These are phyloP conservation scores for Chymomyza amoena DNA, from an alignment of 2,888 invertebrate species.

Conservation along the genomic window DNA sequence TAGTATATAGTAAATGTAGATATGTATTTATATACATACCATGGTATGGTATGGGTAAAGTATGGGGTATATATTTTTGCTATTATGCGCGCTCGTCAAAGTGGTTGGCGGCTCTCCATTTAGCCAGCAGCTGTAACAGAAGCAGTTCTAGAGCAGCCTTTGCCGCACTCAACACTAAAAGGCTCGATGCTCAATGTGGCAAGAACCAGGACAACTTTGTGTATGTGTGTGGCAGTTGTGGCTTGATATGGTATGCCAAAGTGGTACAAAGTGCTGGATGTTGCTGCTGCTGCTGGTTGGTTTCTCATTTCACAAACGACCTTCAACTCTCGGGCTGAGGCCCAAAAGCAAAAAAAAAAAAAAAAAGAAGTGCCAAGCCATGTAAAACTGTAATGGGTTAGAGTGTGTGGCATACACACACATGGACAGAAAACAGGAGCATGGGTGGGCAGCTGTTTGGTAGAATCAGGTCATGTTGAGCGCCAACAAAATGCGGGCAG, in stretches of 20 bases:
- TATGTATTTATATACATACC: not conserved
- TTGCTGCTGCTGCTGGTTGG: slow-evolving; percentile 19
- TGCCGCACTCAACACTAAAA: slow-evolving; percentile 4
- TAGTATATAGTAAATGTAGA: not conserved
- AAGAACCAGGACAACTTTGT: slow-evolving; percentile 7
- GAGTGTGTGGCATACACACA: not conserved
- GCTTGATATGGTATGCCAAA: slow-evolving; percentile 49
- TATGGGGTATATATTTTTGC: slow-evolving; percentile 3
- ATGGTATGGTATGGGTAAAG: not conserved
- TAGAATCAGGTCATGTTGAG: slow-evolving; percentile 12
- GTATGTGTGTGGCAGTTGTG: slow-evolving; percentile 24
- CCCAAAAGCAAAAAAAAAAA: not conserved
- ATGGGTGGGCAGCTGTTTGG: not conserved
- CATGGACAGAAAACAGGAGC: not conserved
- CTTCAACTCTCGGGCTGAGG: slow-evolving; percentile 46
- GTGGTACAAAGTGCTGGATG: slow-evolving; percentile 67
- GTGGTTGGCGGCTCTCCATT: slow-evolving; percentile 53
- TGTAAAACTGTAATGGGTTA: not conserved
- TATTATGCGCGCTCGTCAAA: slow-evolving; percentile 42
- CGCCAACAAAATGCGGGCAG: slow-evolving; percentile 40
- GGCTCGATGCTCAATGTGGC: slow-evolving; percentile 4
- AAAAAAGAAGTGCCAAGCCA: slow-evolving; percentile 2
- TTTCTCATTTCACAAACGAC: slow-evolving; percentile 62
- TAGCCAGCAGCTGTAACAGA: slow-evolving; percentile 29
- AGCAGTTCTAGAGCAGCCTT: not conserved